Evolutionary conservation across 2,113 vertebrate genomes (phyloP), one percentile per base, ranked within the genome.

Genomic region (Oxygymnocypris stewartii): DNA sequence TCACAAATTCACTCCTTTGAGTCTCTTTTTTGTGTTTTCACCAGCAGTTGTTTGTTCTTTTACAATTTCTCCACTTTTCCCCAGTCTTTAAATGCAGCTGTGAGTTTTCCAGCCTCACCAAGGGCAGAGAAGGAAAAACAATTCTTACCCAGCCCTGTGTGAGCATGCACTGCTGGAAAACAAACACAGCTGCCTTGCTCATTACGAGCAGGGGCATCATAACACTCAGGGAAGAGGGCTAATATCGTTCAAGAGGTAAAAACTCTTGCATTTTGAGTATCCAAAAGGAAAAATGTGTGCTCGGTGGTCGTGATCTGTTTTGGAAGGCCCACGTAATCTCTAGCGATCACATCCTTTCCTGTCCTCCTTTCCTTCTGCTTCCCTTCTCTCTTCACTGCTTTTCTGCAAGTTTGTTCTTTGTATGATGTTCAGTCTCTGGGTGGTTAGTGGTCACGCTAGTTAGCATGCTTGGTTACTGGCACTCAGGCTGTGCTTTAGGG

Each of bases 131-230:
- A 84, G 82, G 88, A 85, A 89, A 76, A 89, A 89, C 88, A 87
- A 49, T 78, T 63, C 82, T 86, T 84, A 83, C 81, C 85, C 85
- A 86, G 69, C 76, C 86, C 82, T 86, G 44, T 85, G 57, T 87
- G 63, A 82, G 61, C 85, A 84, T 85, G 86, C 85, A 81, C 83
- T 85, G 86, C 82, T 82, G 86, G 69, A 85, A 82, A 81, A 86
- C 86, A 89, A 89, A 89, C 88, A 89, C 88, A 89, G 88, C 88
- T 89, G 88, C 81, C 79, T 84, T 81, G 82, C 83, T 89, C 84
- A n/a, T 87, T 89, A 89, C 12, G 51, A 77, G 71, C 79, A 85
- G 71, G 23, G 44, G 88, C 84, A 73, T 79, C 51, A 82, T 63
- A 87, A 78, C 78, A 76, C 44, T 85, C 42, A 40, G 79, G 51